Percentiles rank a stretch among this genome's conserved stretches.
Conservation (phyloP, 2,113 vertebrate genomes). For the Xerus inauris region DNA sequence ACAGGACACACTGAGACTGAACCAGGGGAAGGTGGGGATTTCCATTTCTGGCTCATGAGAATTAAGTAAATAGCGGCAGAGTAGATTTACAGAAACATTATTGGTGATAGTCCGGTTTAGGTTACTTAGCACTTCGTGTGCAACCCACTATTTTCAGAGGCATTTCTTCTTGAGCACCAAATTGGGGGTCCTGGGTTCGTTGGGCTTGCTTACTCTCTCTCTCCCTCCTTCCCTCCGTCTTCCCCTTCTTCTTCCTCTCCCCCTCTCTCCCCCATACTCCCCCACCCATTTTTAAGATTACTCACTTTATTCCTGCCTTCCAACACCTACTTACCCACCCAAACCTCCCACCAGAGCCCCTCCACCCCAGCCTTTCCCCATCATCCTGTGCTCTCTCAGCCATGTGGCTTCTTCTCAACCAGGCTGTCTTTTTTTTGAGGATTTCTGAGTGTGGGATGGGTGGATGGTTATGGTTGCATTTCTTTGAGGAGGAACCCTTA, state of each 20-base stretch:
- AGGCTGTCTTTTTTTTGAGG: constrained; percentile 16
- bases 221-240: not conserved
- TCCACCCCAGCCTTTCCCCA: not conserved
- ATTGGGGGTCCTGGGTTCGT: not conserved
- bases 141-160: constrained; percentile 21
- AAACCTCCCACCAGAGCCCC: not conserved
- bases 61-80: constrained; percentile 48
- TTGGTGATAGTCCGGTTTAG: not conserved
- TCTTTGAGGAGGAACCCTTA: constrained; percentile 17
- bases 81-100: constrained; percentile 40
- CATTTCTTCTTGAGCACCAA: constrained; percentile 47
- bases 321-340: not conserved
- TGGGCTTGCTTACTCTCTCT: not conserved
- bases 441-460: constrained; percentile 24
- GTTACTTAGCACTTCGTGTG: constrained; percentile 46
- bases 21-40: not conserved
- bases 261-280: no score
- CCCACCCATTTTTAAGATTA: not conserved
- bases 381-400: not conserved
- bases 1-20: constrained; percentile 28
- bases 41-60: constrained; percentile 45
- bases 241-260: no score
- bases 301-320: not conserved
- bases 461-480: not conserved
- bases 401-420: not conserved